phyloP scores from a whole-genome alignment of 2,888 invertebrate species.

The Andrena hattorfiana region DNA sequence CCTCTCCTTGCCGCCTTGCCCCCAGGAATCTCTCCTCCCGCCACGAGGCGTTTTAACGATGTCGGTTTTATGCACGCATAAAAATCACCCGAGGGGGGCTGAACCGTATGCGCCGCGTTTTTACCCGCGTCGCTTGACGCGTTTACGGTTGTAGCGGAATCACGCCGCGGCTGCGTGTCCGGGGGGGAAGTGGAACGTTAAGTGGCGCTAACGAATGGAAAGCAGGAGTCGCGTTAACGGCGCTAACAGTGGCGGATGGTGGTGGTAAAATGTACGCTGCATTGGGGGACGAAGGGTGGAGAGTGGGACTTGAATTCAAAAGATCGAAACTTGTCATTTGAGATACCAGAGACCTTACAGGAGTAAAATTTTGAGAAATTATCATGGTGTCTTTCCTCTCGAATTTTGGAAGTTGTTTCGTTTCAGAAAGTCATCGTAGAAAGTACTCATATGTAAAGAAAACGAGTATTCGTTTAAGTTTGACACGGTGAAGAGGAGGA shows the following conservation, averaged over 20 bases:
- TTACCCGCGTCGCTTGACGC: slow-evolving; percentile 29
- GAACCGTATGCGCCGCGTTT: slow-evolving; percentile 46
- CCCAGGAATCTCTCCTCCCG: slow-evolving; percentile 22
- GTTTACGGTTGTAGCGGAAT: slow-evolving; percentile 32
- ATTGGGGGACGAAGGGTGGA: background rate
- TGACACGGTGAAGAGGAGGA: background rate
- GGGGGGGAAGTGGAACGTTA: slow-evolving; percentile 36
- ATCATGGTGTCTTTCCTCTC: too few relatives aligned
- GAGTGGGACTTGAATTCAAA: background rate
- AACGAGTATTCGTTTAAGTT: slow-evolving; percentile 9
- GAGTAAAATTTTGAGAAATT: too few relatives aligned
- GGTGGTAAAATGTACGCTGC: background rate
- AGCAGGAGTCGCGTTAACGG: background rate
- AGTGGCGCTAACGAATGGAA: slow-evolving; percentile 45
- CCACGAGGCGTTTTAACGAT: slow-evolving; percentile 36
- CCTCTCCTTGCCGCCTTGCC: background rate
- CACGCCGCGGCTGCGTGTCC: slow-evolving; percentile 15
- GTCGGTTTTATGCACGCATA: slow-evolving; percentile 56
- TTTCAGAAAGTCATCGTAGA: too few relatives aligned
- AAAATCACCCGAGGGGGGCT: slow-evolving; percentile 41
- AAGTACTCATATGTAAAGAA: background rate
- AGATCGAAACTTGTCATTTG: too few relatives aligned
- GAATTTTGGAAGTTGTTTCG: too few relatives aligned
- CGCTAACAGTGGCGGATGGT: background rate
- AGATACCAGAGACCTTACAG: too few relatives aligned